phyloP scores from a whole-genome alignment of 2,888 invertebrate species.

The Pristionchus japonicus region DNA sequence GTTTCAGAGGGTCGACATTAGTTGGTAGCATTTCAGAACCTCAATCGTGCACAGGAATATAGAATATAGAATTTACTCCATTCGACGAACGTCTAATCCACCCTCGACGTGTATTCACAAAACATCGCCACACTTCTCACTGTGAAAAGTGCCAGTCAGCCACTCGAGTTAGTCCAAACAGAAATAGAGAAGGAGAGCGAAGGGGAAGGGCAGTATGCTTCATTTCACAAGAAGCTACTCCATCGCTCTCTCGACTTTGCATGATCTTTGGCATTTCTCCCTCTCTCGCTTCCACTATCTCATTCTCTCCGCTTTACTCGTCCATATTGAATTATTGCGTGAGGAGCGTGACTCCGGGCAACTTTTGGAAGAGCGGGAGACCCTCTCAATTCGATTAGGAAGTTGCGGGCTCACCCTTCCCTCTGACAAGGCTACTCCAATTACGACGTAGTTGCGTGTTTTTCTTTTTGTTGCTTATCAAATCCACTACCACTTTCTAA shows the following conservation, averaged over 20 bases:
- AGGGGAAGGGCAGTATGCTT: constrained; percentile 29
- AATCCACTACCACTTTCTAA: no score
- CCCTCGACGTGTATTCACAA: not conserved
- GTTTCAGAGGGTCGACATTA: no score
- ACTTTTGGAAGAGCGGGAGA: not conserved
- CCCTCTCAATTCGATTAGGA: not conserved
- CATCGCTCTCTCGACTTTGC: not conserved
- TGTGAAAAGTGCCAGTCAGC: not conserved
- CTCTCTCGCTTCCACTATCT: not conserved
- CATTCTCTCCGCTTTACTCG: not conserved
- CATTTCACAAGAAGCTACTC: constrained; percentile 31
- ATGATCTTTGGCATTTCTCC: not conserved
- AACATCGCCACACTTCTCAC: not conserved
- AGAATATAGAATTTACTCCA: no score
- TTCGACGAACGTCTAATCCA: no score
- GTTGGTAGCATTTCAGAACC: no score
- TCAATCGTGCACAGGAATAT: no score
- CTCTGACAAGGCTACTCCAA: not conserved
- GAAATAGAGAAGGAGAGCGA: not conserved
- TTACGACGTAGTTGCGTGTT: not conserved
- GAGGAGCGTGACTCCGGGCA: not conserved
- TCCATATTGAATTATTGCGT: constrained; percentile 23
- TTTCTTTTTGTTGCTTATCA: not conserved
- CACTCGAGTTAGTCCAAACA: constrained; percentile 39
- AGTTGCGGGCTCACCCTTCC: not conserved